Evolutionary conservation across 2,113 vertebrate genomes (phyloP), one percentile per base, ranked within the genome.

Genomic region (Elaphurus davidianus): DNA sequence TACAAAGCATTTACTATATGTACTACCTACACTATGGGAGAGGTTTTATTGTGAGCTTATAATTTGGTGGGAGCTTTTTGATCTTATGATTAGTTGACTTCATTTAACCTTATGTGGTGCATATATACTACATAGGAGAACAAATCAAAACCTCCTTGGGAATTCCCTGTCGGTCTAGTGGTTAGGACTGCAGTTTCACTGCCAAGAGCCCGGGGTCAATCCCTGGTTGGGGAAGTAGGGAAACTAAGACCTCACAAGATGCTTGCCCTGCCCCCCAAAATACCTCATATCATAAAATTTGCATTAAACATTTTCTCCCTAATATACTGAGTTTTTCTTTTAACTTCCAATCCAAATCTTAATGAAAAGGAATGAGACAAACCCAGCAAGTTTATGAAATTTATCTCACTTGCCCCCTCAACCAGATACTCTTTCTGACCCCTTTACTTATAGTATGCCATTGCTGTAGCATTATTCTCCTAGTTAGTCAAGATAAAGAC

Each of bases 341-440:
- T 28, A 81, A 74, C 33, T 81, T 88, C 67, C 50, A 89, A 78
- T 88, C 91, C 40, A 91, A 96, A 93, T 82, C 9, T 47, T 91
- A 93, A 96, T 88, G 67, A 86, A 94, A 96, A 71, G 16, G 36
- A 67, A 40, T 47, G 52, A 88, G 54, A 82, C 47, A 94, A 87
- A 92, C 11, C 76, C 82, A 92, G 78, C n/a, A 83, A 64, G 33
- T 92, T 90, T 81, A 40, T 67, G n/a, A 94, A 62, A 45, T 76
- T 55, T 62, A 43, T 23, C 36, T 85, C 87, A 47, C 87, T 92
- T 33, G 12, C 28, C 33, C 23, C 28, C 27, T 92, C 47, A 93
- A 64, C 4, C 78, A 96, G 52, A 79, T 78, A 23, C 14, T 88
- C 82, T 87, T 94, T 28, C 40, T 78, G 19, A 67, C 6, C 21